Evolutionary conservation across 1,140 invertebrate species (phyloP).

Genomic region (Panonychus citri): DNA sequence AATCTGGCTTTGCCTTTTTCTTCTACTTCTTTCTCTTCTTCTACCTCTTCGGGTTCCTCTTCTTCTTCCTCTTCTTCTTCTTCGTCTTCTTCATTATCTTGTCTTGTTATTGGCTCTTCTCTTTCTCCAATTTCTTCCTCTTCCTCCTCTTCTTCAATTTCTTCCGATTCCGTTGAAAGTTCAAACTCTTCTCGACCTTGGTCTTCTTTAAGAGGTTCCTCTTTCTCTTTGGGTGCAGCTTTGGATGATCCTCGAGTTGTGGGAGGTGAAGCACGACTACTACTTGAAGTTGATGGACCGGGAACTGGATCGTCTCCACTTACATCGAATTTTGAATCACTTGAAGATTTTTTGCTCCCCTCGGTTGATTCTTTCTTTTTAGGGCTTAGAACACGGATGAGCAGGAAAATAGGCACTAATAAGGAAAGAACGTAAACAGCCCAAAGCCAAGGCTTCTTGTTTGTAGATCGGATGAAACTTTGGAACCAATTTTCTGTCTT

Average conservation of each 20-base stretch:
- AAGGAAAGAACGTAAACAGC: conserved; percentile 54
- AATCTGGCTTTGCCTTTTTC: conserved; percentile 1
- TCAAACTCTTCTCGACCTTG: not conserved
- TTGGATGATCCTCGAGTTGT: conserved; percentile 16
- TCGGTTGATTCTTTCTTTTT: conserved; percentile 35
- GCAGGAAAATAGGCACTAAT: conserved; percentile 48
- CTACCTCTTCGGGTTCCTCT: conserved; percentile 15
- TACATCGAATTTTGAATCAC: not conserved
- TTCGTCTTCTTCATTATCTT: conserved; percentile 24
- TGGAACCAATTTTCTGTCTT: conserved; percentile 53
- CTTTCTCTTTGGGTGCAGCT: conserved; percentile 7
- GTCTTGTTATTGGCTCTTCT: not conserved
- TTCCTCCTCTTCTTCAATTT: conserved; percentile 17
- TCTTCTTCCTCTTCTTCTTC: conserved; percentile 18
- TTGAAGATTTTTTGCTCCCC: conserved; percentile 25
- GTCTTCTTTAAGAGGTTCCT: not conserved
- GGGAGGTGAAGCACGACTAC: not conserved
- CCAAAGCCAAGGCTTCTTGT: conserved; percentile 75
- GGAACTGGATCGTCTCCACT: not conserved
- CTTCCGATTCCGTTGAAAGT: conserved; percentile 21
- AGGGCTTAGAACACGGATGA: conserved; percentile 28
- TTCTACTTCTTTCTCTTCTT: conserved; percentile 8
- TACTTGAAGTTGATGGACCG: not conserved
- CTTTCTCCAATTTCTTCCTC: conserved; percentile 10
- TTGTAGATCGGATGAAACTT: conserved; percentile 51